Percentiles rank a stretch among this genome's conserved stretches.
phyloP scores from a whole-genome alignment of 2,113 vertebrate species.

The Ptilonorhynchus violaceus region DNA sequence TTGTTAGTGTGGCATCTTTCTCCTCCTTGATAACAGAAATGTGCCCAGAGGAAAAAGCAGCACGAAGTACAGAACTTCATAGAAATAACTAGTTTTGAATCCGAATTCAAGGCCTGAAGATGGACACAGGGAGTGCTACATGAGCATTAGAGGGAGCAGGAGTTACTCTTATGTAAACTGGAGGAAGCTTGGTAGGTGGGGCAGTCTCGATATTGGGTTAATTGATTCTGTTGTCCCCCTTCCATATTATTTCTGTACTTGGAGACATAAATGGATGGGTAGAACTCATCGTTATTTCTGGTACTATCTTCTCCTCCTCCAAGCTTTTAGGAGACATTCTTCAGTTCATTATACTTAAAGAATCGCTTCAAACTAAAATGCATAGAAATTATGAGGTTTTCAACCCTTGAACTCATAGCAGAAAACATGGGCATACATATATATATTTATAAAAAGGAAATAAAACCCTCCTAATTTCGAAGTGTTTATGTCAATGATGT shows the following conservation, averaged over 20 bases:
- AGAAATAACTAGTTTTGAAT: neutral
- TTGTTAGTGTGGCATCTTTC: neutral
- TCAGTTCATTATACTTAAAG: neutral
- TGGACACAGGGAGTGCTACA: neutral
- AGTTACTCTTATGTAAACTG: neutral
- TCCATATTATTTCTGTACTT: neutral
- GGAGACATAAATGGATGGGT: neutral
- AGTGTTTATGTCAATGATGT: neutral
- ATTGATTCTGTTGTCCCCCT: neutral
- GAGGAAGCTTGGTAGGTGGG: neutral
- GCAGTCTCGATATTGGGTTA: neutral
- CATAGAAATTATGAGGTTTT: neutral
- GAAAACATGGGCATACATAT: neutral
- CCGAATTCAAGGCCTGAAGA: neutral
- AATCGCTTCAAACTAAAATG: neutral
- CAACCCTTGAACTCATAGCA: neutral
- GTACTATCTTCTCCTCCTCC: neutral
- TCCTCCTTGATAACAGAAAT: neutral
- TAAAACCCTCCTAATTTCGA: neutral
- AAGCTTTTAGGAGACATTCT: neutral
- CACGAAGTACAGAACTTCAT: neutral
- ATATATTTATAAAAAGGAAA: neutral
- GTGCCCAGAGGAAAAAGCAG: neutral
- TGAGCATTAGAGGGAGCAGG: neutral
- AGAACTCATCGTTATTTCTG: neutral